Evolutionary conservation across 2,888 invertebrate genomes (phyloP).

Genomic region (Spodoptera exigua): DNA sequence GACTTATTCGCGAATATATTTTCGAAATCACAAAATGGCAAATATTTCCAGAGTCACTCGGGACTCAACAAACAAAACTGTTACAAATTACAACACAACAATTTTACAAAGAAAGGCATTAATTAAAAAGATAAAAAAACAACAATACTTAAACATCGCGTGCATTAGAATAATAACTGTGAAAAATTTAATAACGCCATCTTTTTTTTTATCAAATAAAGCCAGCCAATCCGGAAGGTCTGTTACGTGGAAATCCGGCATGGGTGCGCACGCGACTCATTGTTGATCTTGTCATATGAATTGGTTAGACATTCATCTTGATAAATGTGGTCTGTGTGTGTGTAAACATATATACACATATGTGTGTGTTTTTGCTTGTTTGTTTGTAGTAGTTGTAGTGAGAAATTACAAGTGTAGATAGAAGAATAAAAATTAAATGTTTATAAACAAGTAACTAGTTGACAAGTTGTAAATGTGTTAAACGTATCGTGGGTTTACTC

Average conservation of each 20-base stretch:
- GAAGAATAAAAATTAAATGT: too few species aligned
- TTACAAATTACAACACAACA: too few species aligned
- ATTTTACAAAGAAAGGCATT: neutral
- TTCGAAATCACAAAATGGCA: too few species aligned
- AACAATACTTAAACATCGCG: constrained; percentile 7
- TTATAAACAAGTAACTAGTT: too few species aligned
- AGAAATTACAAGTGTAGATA: too few species aligned
- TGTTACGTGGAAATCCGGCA: constrained; percentile 52
- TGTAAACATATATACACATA: neutral
- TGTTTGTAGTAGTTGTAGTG: neutral
- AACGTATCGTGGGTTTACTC: too few species aligned
- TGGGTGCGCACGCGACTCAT: constrained; percentile 45
- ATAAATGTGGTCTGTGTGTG: constrained; percentile 4
- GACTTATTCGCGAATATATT: too few species aligned
- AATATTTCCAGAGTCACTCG: too few species aligned
- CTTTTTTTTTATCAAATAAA: constrained; percentile 13
- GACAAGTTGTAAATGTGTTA: too few species aligned
- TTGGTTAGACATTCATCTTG: constrained; percentile 44
- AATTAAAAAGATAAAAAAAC: too few species aligned
- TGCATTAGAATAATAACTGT: neutral
- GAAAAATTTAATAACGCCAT: too few species aligned
- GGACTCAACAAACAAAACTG: too few species aligned
- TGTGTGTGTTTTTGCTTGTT: neutral
- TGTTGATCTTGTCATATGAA: constrained; percentile 58
- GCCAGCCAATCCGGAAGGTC: constrained; percentile 29